These are phyloP conservation scores for Epiblema foenella DNA, from an alignment of 2,888 invertebrate species.

Conservation along the genomic window DNA sequence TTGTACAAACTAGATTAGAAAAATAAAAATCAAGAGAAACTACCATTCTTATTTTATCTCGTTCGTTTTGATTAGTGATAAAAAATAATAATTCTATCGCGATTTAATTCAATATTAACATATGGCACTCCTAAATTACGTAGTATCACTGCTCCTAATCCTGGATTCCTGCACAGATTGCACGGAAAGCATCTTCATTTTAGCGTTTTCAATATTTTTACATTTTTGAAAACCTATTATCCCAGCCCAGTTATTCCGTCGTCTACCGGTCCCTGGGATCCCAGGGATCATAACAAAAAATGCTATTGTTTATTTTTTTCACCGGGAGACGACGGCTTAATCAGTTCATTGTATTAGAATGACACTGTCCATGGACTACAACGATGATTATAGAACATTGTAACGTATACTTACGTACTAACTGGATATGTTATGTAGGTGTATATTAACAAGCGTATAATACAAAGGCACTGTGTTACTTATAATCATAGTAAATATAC, in stretches of 20 bases:
- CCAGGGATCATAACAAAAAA: too few species aligned
- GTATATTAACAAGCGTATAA: constrained; percentile 33
- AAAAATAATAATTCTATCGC: background rate
- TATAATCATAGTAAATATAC: constrained; percentile 17
- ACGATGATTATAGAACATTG: constrained; percentile 5
- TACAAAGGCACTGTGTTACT: constrained; percentile 34
- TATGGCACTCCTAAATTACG: constrained; percentile 18
- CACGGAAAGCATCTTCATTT: too few species aligned
- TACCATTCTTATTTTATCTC: background rate
- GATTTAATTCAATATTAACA: background rate
- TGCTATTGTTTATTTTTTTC: too few species aligned
- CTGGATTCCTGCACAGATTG: too few species aligned
- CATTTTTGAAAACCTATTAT: too few species aligned
- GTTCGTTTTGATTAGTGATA: background rate
- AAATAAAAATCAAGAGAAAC: background rate
- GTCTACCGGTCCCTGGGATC: too few species aligned
- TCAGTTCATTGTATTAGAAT: too few species aligned
- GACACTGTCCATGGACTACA: background rate
- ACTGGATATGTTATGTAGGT: background rate
- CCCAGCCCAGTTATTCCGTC: too few species aligned
- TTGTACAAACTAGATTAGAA: background rate
- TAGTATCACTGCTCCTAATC: background rate
- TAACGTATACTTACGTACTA: constrained; percentile 7
- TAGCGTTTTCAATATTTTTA: too few species aligned
- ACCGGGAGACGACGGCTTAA: too few species aligned